A percentile compares a stretch with the other conserved stretches of the same genome.
Evolutionary conservation across 2,113 vertebrate species (phyloP).

Genomic region (Alaudala cheleensis): DNA sequence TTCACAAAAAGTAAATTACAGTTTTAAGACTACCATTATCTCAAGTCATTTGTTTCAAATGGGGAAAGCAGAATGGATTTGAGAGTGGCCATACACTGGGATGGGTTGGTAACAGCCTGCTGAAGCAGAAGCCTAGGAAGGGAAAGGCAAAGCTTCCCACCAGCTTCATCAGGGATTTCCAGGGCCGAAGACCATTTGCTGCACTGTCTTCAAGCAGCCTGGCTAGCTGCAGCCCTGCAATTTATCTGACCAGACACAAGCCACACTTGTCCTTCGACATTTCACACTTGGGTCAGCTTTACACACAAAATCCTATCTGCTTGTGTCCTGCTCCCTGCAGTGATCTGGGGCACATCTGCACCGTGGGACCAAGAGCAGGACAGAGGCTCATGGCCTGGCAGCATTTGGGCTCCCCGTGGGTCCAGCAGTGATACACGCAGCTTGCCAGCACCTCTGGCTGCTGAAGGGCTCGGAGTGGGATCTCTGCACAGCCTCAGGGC

Average conservation of each 20-base stretch:
- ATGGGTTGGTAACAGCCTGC: not conserved
- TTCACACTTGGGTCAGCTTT: not conserved
- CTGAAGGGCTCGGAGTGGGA: not conserved
- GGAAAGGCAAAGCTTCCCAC: not conserved
- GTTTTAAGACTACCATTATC: conserved; percentile 58
- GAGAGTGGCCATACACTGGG: not conserved
- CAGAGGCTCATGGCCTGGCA: not conserved
- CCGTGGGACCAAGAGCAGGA: rapidly evolving
- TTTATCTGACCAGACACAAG: conserved; percentile 1
- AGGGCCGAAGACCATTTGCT: not conserved
- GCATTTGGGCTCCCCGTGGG: not conserved
- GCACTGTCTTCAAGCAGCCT: not conserved
- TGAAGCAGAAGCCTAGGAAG: not conserved
- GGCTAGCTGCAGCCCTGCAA: not conserved
- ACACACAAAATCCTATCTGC: rapidly evolving
- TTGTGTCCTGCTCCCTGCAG: not conserved
- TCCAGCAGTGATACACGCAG: not conserved
- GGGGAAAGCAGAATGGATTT: not conserved
- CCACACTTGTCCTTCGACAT: not conserved
- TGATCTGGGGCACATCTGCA: not conserved
- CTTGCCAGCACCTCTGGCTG: not conserved
- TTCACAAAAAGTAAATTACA: conserved; percentile 58
- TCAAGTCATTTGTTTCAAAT: conserved; percentile 52
- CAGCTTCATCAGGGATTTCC: not conserved
- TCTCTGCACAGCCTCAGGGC: not conserved